Conservation (phyloP, 1,140 invertebrate species). For the Cryptotermes secundus region DNA sequence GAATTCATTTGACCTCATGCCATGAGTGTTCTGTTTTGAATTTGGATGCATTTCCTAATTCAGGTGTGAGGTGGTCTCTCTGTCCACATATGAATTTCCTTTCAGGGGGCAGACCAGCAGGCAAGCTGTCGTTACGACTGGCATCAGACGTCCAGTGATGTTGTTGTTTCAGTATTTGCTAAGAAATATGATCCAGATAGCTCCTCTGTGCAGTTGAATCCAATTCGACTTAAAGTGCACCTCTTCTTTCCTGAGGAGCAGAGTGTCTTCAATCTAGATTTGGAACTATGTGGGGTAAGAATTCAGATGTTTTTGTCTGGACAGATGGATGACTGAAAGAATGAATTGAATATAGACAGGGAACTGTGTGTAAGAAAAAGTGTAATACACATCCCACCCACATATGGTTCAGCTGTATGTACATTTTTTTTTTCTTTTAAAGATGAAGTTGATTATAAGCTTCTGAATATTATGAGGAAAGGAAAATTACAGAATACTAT, state of each 20-base stretch:
- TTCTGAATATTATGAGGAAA: too few relatives aligned
- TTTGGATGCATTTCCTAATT: too few relatives aligned
- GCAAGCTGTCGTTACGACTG: conserved; percentile 88
- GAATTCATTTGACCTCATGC: too few relatives aligned
- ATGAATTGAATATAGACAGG: too few relatives aligned
- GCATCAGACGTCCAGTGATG: conserved; percentile 82
- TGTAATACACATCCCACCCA: too few relatives aligned
- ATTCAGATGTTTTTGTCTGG: background rate
- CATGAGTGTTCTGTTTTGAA: too few relatives aligned
- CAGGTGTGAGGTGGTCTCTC: too few relatives aligned
- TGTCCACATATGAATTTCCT: background rate
- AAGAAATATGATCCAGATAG: conserved; percentile 82
- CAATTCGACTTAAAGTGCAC: conserved; percentile 73
- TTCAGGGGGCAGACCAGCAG: conserved; percentile 43
- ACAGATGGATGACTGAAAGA: too few relatives aligned
- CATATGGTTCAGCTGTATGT: too few relatives aligned
- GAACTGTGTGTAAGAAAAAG: background rate
- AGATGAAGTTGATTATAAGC: too few relatives aligned
- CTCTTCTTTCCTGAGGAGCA: conserved; percentile 77
- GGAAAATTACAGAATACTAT: too few relatives aligned
- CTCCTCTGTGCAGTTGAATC: conserved; percentile 79
- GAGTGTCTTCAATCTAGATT: conserved; percentile 72
- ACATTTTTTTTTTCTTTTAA: too few relatives aligned
- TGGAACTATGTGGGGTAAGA: conserved; percentile 83
- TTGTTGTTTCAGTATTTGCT: conserved; percentile 85